These are phyloP conservation scores for Sialis fuliginosa DNA, from an alignment of 2,888 invertebrate genomes.

Conservation along the genomic window DNA sequence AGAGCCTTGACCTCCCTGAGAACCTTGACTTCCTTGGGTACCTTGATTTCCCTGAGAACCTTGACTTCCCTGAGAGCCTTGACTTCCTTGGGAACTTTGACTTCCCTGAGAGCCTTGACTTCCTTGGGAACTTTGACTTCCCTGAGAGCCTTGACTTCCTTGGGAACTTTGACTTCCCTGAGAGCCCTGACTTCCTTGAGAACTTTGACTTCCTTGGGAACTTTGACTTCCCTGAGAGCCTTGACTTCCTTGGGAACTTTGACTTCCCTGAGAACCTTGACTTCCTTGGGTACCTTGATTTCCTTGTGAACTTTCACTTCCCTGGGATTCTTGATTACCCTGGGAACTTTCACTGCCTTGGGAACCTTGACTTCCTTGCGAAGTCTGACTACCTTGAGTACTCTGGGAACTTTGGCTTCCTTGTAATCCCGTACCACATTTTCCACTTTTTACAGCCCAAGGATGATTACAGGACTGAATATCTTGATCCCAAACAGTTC, in stretches of 20 bases:
- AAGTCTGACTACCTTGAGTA: not conserved
- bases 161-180: slow-evolving; percentile 7
- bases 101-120: slow-evolving; percentile 5
- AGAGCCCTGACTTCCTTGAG: slow-evolving; percentile 44
- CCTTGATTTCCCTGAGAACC: slow-evolving; percentile 8
- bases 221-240: slow-evolving; percentile 6
- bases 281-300: slow-evolving; percentile 5
- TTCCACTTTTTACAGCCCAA: slow-evolving; percentile 26
- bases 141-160: slow-evolving; percentile 8
- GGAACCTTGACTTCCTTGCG: not conserved
- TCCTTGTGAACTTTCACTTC: not conserved
- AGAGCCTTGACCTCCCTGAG: slow-evolving; percentile 8
- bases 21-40: slow-evolving; percentile 9
- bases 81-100: slow-evolving; percentile 9
- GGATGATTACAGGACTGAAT: slow-evolving; percentile 41
- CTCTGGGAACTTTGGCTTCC: not conserved
- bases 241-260: slow-evolving; percentile 6
- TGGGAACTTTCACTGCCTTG: not conserved
- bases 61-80: slow-evolving; percentile 7
- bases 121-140: not conserved
- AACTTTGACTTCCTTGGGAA: slow-evolving; percentile 21
- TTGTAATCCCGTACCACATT: slow-evolving; percentile 7
- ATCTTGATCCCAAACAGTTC: slow-evolving; percentile 52
- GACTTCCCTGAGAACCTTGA: slow-evolving; percentile 7
- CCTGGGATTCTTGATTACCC: not conserved